Evolutionary conservation across 2,797 vertebrate species (phyloP).

Genomic region (Alcedo atthis): DNA sequence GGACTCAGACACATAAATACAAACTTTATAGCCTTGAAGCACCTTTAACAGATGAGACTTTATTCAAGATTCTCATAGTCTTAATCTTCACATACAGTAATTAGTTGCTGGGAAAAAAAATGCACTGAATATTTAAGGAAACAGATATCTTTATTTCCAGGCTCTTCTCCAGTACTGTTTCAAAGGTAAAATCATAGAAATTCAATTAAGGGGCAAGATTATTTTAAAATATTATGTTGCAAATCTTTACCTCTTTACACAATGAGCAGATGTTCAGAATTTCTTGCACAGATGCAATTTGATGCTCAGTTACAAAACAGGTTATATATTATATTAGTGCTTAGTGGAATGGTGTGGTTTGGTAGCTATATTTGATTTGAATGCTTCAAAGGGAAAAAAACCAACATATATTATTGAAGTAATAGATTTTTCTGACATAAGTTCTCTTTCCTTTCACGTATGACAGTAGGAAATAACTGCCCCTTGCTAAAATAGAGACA

Average conservation of each 20-base stretch:
- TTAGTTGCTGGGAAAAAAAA: neutral
- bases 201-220: neutral
- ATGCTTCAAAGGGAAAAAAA: neutral
- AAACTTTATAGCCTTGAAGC: neutral
- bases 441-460: neutral
- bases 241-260: neutral
- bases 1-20: neutral
- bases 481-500: neutral
- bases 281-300: neutral
- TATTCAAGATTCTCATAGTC: neutral
- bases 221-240: neutral
- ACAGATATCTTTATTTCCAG: neutral
- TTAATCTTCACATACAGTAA: neutral
- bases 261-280: neutral
- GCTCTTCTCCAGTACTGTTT: neutral
- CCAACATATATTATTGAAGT: neutral
- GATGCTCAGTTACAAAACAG: neutral
- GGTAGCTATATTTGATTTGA: neutral
- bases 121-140: neutral
- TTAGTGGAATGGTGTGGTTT: neutral
- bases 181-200: neutral
- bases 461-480: neutral
- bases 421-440: neutral
- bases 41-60: neutral
- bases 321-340: neutral